Evolutionary conservation across 2,113 vertebrate species (phyloP).

Genomic region (Salvelinus sp.): DNA sequence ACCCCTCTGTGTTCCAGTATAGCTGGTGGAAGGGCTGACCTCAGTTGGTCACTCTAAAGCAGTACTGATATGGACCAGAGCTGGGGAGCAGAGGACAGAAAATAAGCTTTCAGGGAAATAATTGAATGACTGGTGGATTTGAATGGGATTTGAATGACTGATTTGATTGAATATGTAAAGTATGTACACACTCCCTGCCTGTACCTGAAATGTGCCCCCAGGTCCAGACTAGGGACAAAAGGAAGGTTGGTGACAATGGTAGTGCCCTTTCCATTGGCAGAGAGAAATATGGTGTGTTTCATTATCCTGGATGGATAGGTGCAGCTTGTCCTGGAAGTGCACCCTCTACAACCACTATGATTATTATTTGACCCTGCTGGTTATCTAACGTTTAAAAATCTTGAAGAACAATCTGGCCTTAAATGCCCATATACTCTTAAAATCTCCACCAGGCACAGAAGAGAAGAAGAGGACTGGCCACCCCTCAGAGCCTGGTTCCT

Average conservation of each 20-base stretch:
- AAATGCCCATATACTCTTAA: no score
- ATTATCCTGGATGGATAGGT: constrained; percentile 73
- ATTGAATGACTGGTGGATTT: no score
- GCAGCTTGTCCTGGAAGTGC: constrained; percentile 72
- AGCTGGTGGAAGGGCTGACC: constrained; percentile 76
- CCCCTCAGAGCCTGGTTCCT: no score
- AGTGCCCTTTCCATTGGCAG: constrained; percentile 77
- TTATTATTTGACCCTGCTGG: no score
- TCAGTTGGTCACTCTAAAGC: constrained; percentile 81
- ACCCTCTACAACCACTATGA: constrained; percentile 12
- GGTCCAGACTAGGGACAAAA: constrained; percentile 75
- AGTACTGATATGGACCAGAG: constrained; percentile 64
- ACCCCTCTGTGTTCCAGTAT: constrained; percentile 76
- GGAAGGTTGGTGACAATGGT: constrained; percentile 81
- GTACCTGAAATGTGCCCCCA: constrained; percentile 86
- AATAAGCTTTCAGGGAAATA: neutral
- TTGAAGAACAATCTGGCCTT: no score
- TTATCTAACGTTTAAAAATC: no score
- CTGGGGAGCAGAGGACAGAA: constrained; percentile 55
- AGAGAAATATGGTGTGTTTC: constrained; percentile 61
- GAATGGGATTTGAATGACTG: no score
- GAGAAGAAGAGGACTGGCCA: no score
- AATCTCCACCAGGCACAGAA: no score
- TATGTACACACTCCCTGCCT: constrained; percentile 16
- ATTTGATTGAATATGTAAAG: no score